These are phyloP conservation scores for Thamnaconus septentrionalis DNA, from an alignment of 2,113 vertebrate genomes.

Conservation along the genomic window DNA sequence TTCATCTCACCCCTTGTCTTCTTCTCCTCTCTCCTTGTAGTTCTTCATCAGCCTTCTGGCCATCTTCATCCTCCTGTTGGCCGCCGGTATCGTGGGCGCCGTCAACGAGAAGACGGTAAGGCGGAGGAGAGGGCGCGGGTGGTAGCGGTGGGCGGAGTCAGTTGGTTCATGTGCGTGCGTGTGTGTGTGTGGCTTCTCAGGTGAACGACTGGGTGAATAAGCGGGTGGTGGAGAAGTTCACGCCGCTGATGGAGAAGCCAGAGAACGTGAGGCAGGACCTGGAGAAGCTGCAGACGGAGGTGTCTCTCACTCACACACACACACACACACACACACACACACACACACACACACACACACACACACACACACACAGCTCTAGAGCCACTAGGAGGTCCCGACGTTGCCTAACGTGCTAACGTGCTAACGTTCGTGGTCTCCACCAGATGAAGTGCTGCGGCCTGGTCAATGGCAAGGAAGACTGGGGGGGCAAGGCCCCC, in stretches of 20 bases:
- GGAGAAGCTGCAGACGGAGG: constrained; percentile 55
- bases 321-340: too few species aligned
- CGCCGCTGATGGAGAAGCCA: constrained; percentile 2
- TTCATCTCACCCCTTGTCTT: background rate
- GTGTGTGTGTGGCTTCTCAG: constrained; percentile 21
- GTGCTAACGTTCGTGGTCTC: background rate
- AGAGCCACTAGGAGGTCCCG: too few species aligned
- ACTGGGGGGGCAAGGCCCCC: constrained; percentile 29
- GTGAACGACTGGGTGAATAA: constrained; percentile 45
- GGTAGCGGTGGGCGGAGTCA: background rate
- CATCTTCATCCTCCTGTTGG: constrained; percentile 74
- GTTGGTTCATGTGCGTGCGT: background rate
- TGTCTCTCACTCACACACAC: constrained; percentile 1
- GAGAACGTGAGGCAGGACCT: constrained; percentile 1
- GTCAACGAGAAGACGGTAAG: constrained; percentile 22
- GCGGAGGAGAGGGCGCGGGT: constrained; percentile 27
- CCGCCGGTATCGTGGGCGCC: constrained; percentile 67
- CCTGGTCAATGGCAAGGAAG: constrained; percentile 20
- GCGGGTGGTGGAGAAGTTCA: constrained; percentile 5
- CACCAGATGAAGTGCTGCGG: constrained; percentile 68
- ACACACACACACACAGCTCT: background rate
- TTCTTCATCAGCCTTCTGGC: constrained; percentile 72
- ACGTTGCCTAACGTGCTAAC: background rate
- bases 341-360: background rate
- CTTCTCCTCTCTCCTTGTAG: constrained; percentile 26